These are phyloP conservation scores for Halichondria panicea DNA, from an alignment of 37 sponge, comb jelly and placozoan species.

Conservation along the genomic window DNA sequence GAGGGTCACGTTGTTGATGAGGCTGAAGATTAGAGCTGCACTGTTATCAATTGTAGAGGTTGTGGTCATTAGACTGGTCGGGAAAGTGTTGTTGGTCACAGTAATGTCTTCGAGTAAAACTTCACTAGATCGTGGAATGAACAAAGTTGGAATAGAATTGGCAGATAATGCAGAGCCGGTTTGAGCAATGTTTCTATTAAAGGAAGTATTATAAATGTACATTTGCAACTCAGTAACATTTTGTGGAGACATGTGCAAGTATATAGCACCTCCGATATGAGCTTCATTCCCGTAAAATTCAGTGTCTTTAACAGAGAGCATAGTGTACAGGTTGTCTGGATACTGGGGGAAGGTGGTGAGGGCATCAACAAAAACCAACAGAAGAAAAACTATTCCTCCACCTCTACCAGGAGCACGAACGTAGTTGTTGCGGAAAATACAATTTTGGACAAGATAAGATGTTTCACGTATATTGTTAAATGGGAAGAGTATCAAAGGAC, in stretches of 20 bases:
- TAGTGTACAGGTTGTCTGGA: slow-evolving; percentile 4
- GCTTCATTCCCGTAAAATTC: slow-evolving; percentile 31
- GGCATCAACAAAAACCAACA: not conserved
- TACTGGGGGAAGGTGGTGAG: slow-evolving; percentile 12
- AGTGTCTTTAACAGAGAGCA: not conserved
- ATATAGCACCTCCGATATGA: slow-evolving; percentile 5
- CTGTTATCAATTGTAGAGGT: not conserved
- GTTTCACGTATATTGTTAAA: slow-evolving; percentile 11
- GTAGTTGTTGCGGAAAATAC: not conserved
- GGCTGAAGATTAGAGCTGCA: slow-evolving; percentile 14
- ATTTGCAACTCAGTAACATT: slow-evolving; percentile 11
- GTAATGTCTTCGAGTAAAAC: slow-evolving; percentile 21
- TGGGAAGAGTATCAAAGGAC: not conserved
- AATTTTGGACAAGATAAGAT: not conserved
- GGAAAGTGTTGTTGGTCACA: slow-evolving; percentile 20
- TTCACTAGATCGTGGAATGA: not conserved
- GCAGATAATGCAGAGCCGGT: slow-evolving; percentile 1
- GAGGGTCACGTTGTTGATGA: slow-evolving; percentile 15
- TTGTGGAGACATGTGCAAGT: slow-evolving; percentile 1
- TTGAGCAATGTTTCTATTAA: not conserved
- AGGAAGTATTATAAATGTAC: not conserved
- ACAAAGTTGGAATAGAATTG: not conserved
- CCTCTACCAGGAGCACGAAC: not conserved
- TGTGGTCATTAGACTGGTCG: not conserved
- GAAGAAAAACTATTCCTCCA: slow-evolving; percentile 1